Evolutionary conservation across 2,113 vertebrate genomes (phyloP), one percentile per base, ranked within the genome.

Genomic region (Salvelinus alpinus): DNA sequence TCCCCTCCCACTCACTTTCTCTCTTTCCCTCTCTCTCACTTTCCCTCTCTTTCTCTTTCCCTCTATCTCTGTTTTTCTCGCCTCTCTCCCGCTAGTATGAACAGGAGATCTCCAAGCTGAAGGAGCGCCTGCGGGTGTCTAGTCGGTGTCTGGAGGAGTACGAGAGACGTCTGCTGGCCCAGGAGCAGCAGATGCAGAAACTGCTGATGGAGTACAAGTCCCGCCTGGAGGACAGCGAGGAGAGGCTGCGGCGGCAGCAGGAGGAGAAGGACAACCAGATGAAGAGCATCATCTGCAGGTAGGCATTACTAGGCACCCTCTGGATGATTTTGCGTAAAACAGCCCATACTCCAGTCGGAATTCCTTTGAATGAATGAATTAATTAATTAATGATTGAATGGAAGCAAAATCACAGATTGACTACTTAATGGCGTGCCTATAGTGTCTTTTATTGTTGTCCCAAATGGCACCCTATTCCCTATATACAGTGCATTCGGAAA

Each of bases 231-330:
- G 96, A 96, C 87, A 97, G 97, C 0, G 97, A 99, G 91, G 97
- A 99, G 75, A 86, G 95, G 0, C 92, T 99, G 80, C 94, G 95
- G 71, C 87, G 94, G 75, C 97, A 99, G 78, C 96, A 98, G 88
- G 96, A 97, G 72, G 97, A 99, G 89, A 99, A 99, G 86, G 97
- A 99, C 84, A 92, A 90, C 79, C 97, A 99, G 90, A 99, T 99
- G 96, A 98, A 96, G 87, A 96, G 95, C 82, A 96, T 99, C 90
- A 96, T 99, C 91, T 96, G 95, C 95, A 97, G 97, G 98, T 99
- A 59, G 18, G n/a, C 0, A 22, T 22, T 20, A 20, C 31, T 11
- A 16, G 66, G 12, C 29, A 27, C 38, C 34, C 69, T 47, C 13
- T 9, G n/a, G 34, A 16, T 1, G 1, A 51, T 16, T 51, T 51